Conservation (phyloP, 30 jellyfish, hydroid and myxozoan species). For the Chrysaora quinquecirrha region DNA sequence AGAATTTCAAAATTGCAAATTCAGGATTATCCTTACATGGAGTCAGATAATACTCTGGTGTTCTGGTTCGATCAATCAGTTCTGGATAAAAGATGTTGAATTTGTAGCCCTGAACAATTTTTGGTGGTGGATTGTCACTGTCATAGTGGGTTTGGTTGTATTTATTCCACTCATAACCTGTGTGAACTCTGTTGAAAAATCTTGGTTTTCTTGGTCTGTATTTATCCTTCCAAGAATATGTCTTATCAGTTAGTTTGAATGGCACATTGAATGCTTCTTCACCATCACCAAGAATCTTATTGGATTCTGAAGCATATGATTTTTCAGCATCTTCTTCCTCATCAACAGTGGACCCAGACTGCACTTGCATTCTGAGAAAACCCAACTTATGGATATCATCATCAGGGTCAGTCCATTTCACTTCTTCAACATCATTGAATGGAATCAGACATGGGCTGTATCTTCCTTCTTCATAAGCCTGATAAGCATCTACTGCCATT, state of each 20-base stretch:
- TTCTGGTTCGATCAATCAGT: constrained; percentile 82
- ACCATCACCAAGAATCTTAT: constrained; percentile 78
- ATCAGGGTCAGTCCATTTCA: constrained; percentile 87
- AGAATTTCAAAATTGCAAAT: constrained; percentile 81
- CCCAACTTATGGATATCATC: constrained; percentile 82
- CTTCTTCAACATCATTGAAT: constrained; percentile 91
- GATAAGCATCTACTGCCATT: constrained; percentile 74
- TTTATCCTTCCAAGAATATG: constrained; percentile 96
- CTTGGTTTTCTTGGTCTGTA: constrained; percentile 98
- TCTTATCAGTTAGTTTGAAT: constrained; percentile 63
- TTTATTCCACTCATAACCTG: constrained; percentile 99
- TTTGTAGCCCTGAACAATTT: constrained; percentile 97
- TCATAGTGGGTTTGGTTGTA: constrained; percentile 99
- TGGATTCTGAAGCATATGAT: constrained; percentile 74
- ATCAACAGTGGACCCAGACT: constrained; percentile 94
- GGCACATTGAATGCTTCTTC: constrained; percentile 98
- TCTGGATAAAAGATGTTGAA: constrained; percentile 98
- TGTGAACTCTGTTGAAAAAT: constrained; percentile 98
- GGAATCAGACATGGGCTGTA: constrained; percentile 91
- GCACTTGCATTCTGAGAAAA: constrained; percentile 87
- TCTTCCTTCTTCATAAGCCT: constrained; percentile 71
- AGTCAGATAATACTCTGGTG: constrained; percentile 89
- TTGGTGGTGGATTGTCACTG: constrained; percentile 99
- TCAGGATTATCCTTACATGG: constrained; percentile 94
- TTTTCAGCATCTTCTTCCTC: constrained; percentile 91